A percentile compares a stretch with the other conserved stretches of the same genome.
Evolutionary conservation across 2,888 invertebrate species (phyloP).

Genomic region (Onchidella celtica): DNA sequence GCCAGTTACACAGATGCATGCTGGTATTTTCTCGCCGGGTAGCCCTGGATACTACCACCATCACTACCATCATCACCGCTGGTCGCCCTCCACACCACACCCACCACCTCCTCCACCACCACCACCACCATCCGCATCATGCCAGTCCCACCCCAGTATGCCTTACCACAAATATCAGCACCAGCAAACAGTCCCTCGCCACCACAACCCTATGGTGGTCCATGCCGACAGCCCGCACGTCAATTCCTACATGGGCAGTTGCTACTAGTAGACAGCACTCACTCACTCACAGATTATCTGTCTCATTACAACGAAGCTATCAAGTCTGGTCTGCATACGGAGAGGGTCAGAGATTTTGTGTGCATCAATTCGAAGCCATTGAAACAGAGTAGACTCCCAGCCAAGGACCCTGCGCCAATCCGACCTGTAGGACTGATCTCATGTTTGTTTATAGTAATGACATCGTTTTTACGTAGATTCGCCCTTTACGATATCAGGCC

Average conservation of each 20-base stretch:
- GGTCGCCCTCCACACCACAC: constrained; percentile 1
- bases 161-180: constrained; percentile 19
- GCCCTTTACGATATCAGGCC: too few species aligned
- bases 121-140: neutral
- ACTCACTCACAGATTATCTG: neutral
- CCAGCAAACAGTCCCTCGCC: constrained; percentile 24
- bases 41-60: constrained; percentile 37
- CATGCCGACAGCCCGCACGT: neutral
- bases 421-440: too few species aligned
- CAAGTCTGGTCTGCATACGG: too few species aligned
- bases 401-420: too few species aligned
- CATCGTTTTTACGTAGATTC: too few species aligned
- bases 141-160: neutral
- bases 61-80: constrained; percentile 47
- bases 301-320: neutral
- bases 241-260: constrained; percentile 24
- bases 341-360: too few species aligned
- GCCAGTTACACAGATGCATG: constrained; percentile 52
- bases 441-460: too few species aligned
- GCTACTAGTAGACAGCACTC: neutral
- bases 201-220: constrained; percentile 11
- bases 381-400: too few species aligned
- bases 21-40: constrained; percentile 35
- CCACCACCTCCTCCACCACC: neutral
- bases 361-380: neutral